Conservation (phyloP, 2,797 vertebrate genomes). For the Pipistrellus kuhlii region DNA sequence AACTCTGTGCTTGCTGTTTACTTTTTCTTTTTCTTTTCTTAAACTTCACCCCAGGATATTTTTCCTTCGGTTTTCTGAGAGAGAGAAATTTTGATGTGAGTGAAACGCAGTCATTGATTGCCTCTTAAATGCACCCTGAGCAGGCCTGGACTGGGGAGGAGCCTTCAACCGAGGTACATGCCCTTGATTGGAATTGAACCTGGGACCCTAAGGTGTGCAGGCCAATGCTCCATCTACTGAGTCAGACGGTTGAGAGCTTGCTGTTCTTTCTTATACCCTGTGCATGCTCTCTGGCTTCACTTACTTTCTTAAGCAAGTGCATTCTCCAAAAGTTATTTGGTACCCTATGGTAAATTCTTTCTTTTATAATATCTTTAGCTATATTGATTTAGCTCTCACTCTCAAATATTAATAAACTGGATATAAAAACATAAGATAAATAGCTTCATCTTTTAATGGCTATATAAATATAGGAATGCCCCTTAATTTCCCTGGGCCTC, state of each 20-base stretch:
- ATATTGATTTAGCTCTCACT: not conserved
- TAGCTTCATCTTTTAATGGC: not conserved
- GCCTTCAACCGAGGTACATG: too few relatives aligned
- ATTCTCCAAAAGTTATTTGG: not conserved
- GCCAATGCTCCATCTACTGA: too few relatives aligned
- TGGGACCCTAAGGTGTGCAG: too few relatives aligned
- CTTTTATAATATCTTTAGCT: not conserved
- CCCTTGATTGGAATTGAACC: too few relatives aligned
- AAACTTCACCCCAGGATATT: too few relatives aligned
- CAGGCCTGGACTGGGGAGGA: too few relatives aligned
- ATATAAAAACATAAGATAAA: not conserved
- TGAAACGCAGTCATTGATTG: too few relatives aligned
- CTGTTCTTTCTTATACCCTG: not conserved
- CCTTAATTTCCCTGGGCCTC: not conserved
- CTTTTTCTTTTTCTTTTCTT: not conserved
- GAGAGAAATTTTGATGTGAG: too few relatives aligned
- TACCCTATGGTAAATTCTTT: not conserved
- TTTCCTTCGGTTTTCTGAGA: too few relatives aligned
- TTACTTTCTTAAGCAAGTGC: not conserved
- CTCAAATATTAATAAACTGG: not conserved
- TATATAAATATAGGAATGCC: not conserved
- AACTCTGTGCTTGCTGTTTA: not conserved
- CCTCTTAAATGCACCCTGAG: too few relatives aligned
- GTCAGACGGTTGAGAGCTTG: not conserved
- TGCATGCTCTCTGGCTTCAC: not conserved